Conservation (phyloP, 2,113 vertebrate species). For the Lates calcarifer region DNA sequence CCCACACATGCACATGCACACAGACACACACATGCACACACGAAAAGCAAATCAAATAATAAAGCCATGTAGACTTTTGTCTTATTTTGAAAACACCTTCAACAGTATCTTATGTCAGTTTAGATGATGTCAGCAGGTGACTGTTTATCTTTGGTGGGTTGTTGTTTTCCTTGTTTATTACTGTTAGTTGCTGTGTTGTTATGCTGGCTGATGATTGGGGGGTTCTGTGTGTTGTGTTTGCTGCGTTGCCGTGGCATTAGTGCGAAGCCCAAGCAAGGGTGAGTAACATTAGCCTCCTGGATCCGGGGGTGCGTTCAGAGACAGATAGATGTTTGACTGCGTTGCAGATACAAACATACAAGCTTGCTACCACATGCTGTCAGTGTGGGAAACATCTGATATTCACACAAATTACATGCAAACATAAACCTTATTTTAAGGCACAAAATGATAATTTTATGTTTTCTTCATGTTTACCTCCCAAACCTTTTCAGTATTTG, state of each 20-base stretch:
- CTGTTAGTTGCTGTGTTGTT: slow-evolving; percentile 65
- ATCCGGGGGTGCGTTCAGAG: slow-evolving; percentile 75
- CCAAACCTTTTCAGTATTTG: slow-evolving; percentile 7
- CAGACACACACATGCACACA: slow-evolving; percentile 3
- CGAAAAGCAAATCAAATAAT: background rate
- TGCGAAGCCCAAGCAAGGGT: slow-evolving; percentile 83
- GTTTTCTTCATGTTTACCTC: background rate
- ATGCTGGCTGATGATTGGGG: slow-evolving; percentile 76
- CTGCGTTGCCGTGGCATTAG: slow-evolving; percentile 80
- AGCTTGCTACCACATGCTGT: slow-evolving; percentile 14
- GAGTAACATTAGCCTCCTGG: slow-evolving; percentile 79
- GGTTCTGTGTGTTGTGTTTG: slow-evolving; percentile 82
- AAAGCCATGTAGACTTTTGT: slow-evolving; percentile 3
- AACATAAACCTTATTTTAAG: slow-evolving; percentile 42
- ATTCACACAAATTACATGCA: slow-evolving; percentile 53
- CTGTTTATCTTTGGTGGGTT: slow-evolving; percentile 52
- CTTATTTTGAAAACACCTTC: slow-evolving; percentile 25
- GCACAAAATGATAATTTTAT: background rate
- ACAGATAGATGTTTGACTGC: slow-evolving; percentile 58
- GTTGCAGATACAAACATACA: slow-evolving; percentile 59
- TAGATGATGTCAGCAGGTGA: slow-evolving; percentile 36
- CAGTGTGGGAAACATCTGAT: slow-evolving; percentile 23
- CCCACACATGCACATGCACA: background rate
- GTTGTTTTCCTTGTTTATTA: slow-evolving; percentile 60
- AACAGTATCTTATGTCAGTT: slow-evolving; percentile 21